phyloP scores from a whole-genome alignment of 2,888 invertebrate genomes.

The Melieria omissa region DNA sequence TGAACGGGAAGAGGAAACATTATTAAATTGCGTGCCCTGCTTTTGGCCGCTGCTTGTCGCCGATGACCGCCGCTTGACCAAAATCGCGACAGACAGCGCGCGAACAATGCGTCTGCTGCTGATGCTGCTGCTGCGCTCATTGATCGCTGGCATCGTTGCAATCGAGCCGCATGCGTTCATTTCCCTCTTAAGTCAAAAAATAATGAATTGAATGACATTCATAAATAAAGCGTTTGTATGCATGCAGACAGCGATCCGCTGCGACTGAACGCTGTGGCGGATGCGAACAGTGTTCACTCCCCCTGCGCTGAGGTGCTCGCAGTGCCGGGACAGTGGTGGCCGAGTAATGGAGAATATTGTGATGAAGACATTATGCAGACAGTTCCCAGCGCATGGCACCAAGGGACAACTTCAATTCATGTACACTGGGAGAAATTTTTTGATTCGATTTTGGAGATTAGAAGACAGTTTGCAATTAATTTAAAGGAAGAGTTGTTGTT shows the following conservation, averaged over 20 bases:
- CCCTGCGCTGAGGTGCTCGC: neutral
- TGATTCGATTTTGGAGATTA: neutral
- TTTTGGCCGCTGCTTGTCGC: too few species aligned
- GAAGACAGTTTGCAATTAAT: neutral
- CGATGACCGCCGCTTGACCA: too few species aligned
- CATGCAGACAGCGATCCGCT: neutral
- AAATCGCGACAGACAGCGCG: neutral
- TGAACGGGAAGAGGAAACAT: too few species aligned
- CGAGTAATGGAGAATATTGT: neutral
- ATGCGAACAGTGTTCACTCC: neutral
- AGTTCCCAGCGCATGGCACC: neutral
- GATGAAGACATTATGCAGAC: conserved; percentile 33
- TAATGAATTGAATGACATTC: conserved; percentile 66
- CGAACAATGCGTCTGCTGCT: conserved; percentile 11
- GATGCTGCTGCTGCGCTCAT: neutral
- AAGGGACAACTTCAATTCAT: neutral
- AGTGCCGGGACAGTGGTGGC: neutral
- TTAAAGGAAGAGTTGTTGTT: too few species aligned
- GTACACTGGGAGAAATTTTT: conserved; percentile 9
- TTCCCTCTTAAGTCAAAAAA: conserved; percentile 61
- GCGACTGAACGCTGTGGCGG: too few species aligned
- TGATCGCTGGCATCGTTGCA: conserved; percentile 9
- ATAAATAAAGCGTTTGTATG: conserved; percentile 57
- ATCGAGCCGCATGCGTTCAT: conserved; percentile 55
- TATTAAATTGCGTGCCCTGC: too few species aligned